Conservation (phyloP, 2,888 invertebrate genomes). For the Rapana venosa region DNA sequence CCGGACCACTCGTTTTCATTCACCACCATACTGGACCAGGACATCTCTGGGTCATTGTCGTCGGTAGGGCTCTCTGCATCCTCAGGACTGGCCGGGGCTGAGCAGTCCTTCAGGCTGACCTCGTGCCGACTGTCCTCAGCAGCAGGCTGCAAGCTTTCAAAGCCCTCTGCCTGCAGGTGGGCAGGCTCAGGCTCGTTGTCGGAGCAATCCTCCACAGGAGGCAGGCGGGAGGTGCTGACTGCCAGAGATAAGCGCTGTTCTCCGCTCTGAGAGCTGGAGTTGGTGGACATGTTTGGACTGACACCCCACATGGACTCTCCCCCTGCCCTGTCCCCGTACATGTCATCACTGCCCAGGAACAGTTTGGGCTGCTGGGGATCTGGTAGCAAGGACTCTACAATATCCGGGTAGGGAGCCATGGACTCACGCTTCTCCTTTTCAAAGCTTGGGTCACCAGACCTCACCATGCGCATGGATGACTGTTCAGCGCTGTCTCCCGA, state of each 20-base stretch:
- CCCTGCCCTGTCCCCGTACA: slow-evolving; percentile 19
- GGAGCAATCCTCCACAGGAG: slow-evolving; percentile 27
- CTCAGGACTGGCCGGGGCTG: neutral
- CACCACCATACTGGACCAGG: slow-evolving; percentile 36
- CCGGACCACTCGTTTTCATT: slow-evolving; percentile 38
- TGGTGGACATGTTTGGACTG: slow-evolving; percentile 37
- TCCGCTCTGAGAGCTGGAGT: slow-evolving; percentile 27
- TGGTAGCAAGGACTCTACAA: slow-evolving; percentile 37
- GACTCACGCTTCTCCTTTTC: neutral
- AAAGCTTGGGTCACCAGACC: neutral
- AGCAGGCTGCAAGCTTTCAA: neutral
- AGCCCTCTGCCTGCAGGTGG: neutral
- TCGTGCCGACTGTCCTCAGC: neutral
- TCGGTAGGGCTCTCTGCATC: neutral
- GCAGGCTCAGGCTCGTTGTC: slow-evolving; percentile 31
- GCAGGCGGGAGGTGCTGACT: neutral
- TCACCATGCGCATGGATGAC: neutral
- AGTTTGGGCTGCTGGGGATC: neutral
- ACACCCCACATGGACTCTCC: slow-evolving; percentile 42
- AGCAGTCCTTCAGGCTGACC: neutral
- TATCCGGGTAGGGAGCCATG: slow-evolving; percentile 29
- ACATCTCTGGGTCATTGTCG: slow-evolving; percentile 14
- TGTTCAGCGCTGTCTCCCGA: neutral
- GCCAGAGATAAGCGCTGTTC: neutral
- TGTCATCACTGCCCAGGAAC: slow-evolving; percentile 7